Evolutionary conservation across 2,113 vertebrate genomes (phyloP), one percentile per base, ranked within the genome.

Genomic region (Dipodomys ordii): DNA sequence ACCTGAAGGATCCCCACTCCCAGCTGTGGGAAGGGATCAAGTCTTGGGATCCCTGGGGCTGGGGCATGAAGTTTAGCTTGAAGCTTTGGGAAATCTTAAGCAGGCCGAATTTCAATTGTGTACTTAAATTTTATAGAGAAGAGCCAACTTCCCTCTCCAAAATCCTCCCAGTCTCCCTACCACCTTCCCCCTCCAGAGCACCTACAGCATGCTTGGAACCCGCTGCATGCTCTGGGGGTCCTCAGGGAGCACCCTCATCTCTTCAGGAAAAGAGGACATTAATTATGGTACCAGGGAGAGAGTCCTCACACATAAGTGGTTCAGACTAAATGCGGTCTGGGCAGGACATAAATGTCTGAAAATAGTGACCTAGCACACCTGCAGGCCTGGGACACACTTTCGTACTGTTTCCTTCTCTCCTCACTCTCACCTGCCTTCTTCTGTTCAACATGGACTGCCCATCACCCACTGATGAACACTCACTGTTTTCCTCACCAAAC

Each of bases 341-440:
- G 35, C 27, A 80, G 57, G 68, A 67, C 67, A 79, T 35, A 84
- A 88, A 88, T 71, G 53, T 82, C 46, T 79, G 77, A 69, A 35
- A 65, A 68, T 30, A 72, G 77, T 85, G 73, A 22, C 80, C 78
- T 23, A 57, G 53, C 62, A 57, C 1, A 89, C 74, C 27, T 28
- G 20, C 9, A 79, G 87, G 78, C 72, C 83, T 94, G 64, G 79
- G 71, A 81, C 27, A 78, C 32, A 39, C n/a, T 39, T 20, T 23
- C 83, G 30, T 9, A 27, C 44, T 73, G 13, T 64, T 81, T 74
- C 32, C 73, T 88, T 62, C 46, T 30, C 62, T 53, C 76, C 68
- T 74, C 89, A 53, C 74, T 79, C 79, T 90, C 69, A 67, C 74
- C 57, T 90, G 76, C 88, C 92, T 93, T 62, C 65, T 65, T 85